Conservation (phyloP, 2,888 invertebrate genomes). For the Tubulanus polymorphus region DNA sequence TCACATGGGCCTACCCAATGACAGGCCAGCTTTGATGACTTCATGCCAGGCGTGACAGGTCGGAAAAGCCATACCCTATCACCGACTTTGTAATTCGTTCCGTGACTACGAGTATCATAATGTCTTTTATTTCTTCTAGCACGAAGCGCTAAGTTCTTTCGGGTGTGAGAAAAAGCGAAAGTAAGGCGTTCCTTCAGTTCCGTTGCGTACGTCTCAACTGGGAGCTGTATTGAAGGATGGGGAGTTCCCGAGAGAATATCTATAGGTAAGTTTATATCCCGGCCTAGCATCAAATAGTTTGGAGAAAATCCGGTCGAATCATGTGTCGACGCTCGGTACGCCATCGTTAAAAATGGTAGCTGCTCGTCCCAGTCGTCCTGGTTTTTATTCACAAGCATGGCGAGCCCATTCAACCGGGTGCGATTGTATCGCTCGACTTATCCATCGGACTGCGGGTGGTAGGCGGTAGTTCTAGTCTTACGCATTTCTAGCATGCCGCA, state of each 20-base stretch:
- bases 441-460: slow-evolving; percentile 13
- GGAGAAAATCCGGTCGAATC: slow-evolving; percentile 6
- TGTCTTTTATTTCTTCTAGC: too few relatives aligned
- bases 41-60: too few relatives aligned
- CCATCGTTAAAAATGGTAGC: slow-evolving; percentile 9
- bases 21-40: too few relatives aligned
- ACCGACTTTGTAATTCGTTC: too few relatives aligned
- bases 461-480: slow-evolving; percentile 9
- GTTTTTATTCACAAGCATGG: not conserved
- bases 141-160: too few relatives aligned
- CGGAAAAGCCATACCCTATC: too few relatives aligned
- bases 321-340: slow-evolving; percentile 4
- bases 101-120: too few relatives aligned
- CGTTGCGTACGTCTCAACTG: too few relatives aligned
- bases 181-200: too few relatives aligned
- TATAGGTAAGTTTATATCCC: not conserved
- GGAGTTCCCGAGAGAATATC: slow-evolving; percentile 2
- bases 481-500: slow-evolving; percentile 1
- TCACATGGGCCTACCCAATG: too few relatives aligned
- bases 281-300: not conserved
- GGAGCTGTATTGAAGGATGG: too few relatives aligned
- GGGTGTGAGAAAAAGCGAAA: too few relatives aligned
- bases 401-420: not conserved
- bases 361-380: slow-evolving; percentile 8
- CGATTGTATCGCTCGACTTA: slow-evolving; percentile 8